Conservation (phyloP, 2,113 vertebrate species). For the Poicephalus meyeri region DNA sequence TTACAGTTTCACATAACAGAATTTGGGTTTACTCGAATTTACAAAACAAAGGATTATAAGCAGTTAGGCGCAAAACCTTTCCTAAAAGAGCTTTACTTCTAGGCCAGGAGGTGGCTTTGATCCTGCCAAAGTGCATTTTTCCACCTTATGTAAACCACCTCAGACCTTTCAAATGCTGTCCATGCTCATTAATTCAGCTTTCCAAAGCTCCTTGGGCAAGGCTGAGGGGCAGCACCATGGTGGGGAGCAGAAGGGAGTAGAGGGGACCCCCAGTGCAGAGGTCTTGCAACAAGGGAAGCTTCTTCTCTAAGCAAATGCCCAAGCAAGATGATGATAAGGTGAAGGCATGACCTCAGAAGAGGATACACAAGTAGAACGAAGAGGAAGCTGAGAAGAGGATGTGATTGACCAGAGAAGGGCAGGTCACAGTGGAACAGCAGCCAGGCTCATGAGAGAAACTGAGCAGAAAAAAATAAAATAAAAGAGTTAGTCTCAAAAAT, state of each 20-base stretch:
- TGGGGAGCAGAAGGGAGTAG: not conserved
- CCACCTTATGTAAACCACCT: not conserved
- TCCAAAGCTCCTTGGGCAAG: not conserved
- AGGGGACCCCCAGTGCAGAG: not conserved
- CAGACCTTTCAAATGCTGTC: not conserved
- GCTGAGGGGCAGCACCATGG: not conserved
- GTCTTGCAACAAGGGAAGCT: conserved; percentile 18
- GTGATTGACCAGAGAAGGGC: not conserved
- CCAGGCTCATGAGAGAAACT: not conserved
- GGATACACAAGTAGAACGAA: not conserved
- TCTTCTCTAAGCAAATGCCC: not conserved
- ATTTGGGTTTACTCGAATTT: not conserved
- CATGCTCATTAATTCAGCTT: not conserved
- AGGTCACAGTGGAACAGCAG: not conserved
- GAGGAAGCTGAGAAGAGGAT: not conserved
- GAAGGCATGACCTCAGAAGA: not conserved
- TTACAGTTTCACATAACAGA: not conserved
- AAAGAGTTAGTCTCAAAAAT: not conserved
- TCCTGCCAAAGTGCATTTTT: not conserved
- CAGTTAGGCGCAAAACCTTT: not conserved
- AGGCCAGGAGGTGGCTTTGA: not conserved
- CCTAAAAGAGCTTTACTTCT: not conserved
- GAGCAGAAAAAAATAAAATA: not conserved
- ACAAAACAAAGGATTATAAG: not conserved
- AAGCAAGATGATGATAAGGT: not conserved